phyloP scores from a whole-genome alignment of 2,888 invertebrate genomes.

The Diaphora mendica region DNA sequence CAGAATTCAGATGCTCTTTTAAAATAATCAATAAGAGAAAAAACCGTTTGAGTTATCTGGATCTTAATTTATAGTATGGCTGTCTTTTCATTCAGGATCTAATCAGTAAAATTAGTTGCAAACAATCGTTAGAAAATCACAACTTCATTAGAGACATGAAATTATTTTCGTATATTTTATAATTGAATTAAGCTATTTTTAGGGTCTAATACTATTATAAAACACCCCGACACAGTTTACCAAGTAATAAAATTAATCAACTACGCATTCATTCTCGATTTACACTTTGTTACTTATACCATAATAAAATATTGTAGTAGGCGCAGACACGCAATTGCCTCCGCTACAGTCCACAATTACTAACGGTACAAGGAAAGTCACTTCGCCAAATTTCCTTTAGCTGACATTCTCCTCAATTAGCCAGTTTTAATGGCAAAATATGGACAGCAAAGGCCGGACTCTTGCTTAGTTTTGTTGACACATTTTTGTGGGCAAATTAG shows the following conservation, averaged over 20 bases:
- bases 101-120: not conserved
- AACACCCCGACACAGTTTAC: not conserved
- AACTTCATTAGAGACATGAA: not conserved
- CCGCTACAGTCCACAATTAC: conserved; percentile 51
- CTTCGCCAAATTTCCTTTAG: conserved; percentile 61
- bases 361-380: conserved; percentile 67
- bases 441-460: conserved; percentile 43
- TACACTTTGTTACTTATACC: conserved; percentile 28
- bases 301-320: conserved; percentile 40
- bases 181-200: not conserved
- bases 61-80: not conserved
- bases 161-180: not conserved
- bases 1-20: not conserved
- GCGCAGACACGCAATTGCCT: conserved; percentile 61
- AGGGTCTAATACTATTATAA: not conserved
- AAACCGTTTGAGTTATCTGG: too few species aligned
- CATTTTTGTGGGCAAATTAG: conserved; percentile 33
- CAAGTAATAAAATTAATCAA: not conserved
- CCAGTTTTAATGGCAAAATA: conserved; percentile 55
- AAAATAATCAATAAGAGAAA: not conserved
- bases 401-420: conserved; percentile 61
- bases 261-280: not conserved
- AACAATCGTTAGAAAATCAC: not conserved
- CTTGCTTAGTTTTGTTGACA: conserved; percentile 46
- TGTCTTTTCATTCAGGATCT: not conserved